Evolutionary conservation across 2,113 vertebrate species (phyloP).

Genomic region (Phasianus colchicus): DNA sequence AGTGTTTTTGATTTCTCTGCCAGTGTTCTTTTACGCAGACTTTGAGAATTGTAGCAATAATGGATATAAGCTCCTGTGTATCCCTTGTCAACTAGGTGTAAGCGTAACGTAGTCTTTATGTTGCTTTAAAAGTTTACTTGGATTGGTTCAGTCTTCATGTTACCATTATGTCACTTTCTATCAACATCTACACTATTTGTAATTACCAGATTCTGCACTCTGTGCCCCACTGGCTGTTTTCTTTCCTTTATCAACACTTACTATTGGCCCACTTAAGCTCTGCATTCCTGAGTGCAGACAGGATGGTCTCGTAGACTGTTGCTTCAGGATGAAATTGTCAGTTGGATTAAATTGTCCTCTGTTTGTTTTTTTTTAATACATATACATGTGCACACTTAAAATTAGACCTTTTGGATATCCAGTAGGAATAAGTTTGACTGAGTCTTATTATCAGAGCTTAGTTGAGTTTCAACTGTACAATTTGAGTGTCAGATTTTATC

Average conservation of each 20-base stretch:
- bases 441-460: accelerated
- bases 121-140: not conserved
- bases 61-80: not conserved
- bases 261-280: not conserved
- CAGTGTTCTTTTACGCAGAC: not conserved
- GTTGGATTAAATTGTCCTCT: not conserved
- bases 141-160: not conserved
- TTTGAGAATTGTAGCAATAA: not conserved
- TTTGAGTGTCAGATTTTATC: slow-evolving; percentile 12
- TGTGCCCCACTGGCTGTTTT: not conserved
- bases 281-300: not conserved
- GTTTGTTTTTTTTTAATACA: not conserved
- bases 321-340: not conserved
- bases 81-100: not conserved
- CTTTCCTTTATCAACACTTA: not conserved
- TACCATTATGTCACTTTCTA: not conserved
- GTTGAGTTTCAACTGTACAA: not conserved
- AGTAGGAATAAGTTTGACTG: not conserved
- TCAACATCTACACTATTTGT: not conserved
- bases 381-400: not conserved
- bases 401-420: not conserved
- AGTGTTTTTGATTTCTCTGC: accelerated
- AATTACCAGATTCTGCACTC: not conserved
- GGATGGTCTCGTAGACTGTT: not conserved
- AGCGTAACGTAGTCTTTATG: not conserved